Percentiles rank a stretch among this genome's conserved stretches.
Evolutionary conservation across 2,888 invertebrate species (phyloP).

Genomic region (Drosophila nr. perissopoda): DNA sequence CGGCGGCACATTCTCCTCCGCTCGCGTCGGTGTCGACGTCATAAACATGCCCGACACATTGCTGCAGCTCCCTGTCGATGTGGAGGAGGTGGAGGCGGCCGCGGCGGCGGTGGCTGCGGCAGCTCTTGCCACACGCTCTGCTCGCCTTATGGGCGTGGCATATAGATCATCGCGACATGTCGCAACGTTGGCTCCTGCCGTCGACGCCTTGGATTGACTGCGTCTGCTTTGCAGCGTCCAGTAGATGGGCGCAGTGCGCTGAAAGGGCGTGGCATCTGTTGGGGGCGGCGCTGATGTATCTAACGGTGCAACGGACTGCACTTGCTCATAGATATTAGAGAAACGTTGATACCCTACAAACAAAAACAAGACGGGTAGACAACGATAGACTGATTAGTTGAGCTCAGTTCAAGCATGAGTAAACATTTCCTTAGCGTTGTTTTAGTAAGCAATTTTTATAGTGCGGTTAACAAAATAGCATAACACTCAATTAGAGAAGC

Average conservation of each 20-base stretch:
- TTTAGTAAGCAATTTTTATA: conserved; percentile 42
- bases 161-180: conserved; percentile 83
- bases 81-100: neutral
- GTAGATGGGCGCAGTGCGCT: conserved; percentile 86
- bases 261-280: conserved; percentile 77
- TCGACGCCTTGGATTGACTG: conserved; percentile 72
- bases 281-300: conserved; percentile 39
- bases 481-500: conserved; percentile 37
- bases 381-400: conserved; percentile 13
- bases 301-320: conserved; percentile 66
- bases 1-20: conserved; percentile 74
- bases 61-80: conserved; percentile 36
- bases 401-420: neutral
- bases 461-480: conserved; percentile 44
- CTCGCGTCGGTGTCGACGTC: conserved; percentile 88
- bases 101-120: conserved; percentile 48
- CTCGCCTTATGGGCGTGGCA: conserved; percentile 84
- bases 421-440: conserved; percentile 1
- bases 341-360: conserved; percentile 88
- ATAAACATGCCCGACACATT: conserved; percentile 88
- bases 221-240: conserved; percentile 87
- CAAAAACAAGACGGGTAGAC: conserved; percentile 49
- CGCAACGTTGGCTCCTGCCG: conserved; percentile 49
- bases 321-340: conserved; percentile 84
- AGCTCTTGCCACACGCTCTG: conserved; percentile 78